Percentiles rank a stretch among this genome's conserved stretches.
Evolutionary conservation across 1,140 invertebrate genomes (phyloP).

Genomic region (Coenobita brevimanus): DNA sequence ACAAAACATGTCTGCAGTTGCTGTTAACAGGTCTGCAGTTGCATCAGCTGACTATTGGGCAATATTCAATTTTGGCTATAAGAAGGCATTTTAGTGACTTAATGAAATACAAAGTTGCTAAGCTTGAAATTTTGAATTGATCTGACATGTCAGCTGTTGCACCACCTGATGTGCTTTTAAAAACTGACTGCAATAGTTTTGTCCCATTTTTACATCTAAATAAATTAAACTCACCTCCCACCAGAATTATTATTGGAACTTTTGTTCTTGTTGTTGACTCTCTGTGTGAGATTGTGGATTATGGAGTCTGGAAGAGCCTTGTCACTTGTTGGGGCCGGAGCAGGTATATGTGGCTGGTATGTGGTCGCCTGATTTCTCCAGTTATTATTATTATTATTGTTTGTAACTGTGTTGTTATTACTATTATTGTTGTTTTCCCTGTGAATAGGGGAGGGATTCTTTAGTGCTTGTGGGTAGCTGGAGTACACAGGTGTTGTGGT

Average conservation of each 20-base stretch:
- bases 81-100: too few relatives aligned
- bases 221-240: conserved; percentile 49
- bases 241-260: conserved; percentile 37
- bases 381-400: conserved; percentile 36
- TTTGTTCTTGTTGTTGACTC: conserved; percentile 68
- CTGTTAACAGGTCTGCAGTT: too few relatives aligned
- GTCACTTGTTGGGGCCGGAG: conserved; percentile 28
- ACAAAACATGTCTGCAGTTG: too few relatives aligned
- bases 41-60: too few relatives aligned
- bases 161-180: too few relatives aligned
- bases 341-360: conserved; percentile 59
- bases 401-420: conserved; percentile 33
- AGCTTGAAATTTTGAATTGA: too few relatives aligned
- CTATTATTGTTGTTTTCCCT: conserved; percentile 30
- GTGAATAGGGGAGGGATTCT: conserved; percentile 29
- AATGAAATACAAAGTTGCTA: too few relatives aligned
- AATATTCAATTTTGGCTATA: too few relatives aligned
- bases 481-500: conserved; percentile 9
- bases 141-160: too few relatives aligned
- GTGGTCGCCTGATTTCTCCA: conserved; percentile 69
- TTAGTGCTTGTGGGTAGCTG: conserved; percentile 39
- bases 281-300: conserved; percentile 66
- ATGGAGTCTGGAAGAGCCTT: conserved; percentile 68
- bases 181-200: too few relatives aligned
- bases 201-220: too few relatives aligned